Percentiles rank a stretch among this genome's conserved stretches.
These are phyloP conservation scores for Lepidocolaptes lacrymiger DNA, from an alignment of 2,797 vertebrate genomes.

Conservation along the genomic window DNA sequence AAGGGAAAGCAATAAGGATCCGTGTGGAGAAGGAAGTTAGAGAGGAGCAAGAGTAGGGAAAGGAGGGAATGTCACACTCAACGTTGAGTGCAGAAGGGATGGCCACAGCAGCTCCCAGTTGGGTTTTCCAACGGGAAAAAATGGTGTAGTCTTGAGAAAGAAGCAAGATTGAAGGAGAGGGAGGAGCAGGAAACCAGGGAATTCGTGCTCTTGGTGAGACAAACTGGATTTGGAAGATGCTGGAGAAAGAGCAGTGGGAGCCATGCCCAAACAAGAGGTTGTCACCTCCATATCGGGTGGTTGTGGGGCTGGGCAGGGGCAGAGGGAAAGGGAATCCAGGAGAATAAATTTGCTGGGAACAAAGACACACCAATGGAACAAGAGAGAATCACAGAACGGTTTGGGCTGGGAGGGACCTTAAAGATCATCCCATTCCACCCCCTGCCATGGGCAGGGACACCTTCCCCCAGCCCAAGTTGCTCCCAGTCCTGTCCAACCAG, in stretches of 20 bases:
- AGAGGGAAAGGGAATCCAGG: neutral
- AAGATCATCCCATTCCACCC: neutral
- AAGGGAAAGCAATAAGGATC: neutral
- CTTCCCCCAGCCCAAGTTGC: neutral
- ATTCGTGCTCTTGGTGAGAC: neutral
- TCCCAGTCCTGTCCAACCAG: neutral
- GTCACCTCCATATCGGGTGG: accelerated
- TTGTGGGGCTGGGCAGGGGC: neutral
- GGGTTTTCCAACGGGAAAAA: neutral
- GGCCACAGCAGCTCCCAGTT: neutral
- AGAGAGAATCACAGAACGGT: neutral
- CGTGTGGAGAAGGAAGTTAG: neutral
- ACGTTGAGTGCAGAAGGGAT: neutral
- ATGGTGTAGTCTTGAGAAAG: accelerated
- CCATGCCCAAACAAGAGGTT: neutral
- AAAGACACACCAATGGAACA: neutral
- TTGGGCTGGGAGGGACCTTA: too few species aligned
- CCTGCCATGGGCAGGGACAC: neutral
- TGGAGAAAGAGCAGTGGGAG: accelerated
- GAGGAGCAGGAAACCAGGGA: neutral
- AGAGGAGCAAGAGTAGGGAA: neutral
- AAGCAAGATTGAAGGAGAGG: neutral
- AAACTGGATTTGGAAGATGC: neutral
- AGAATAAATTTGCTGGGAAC: neutral
- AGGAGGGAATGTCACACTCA: neutral